These are phyloP conservation scores for Plebejus anna DNA, from an alignment of 2,888 invertebrate species.

Conservation along the genomic window DNA sequence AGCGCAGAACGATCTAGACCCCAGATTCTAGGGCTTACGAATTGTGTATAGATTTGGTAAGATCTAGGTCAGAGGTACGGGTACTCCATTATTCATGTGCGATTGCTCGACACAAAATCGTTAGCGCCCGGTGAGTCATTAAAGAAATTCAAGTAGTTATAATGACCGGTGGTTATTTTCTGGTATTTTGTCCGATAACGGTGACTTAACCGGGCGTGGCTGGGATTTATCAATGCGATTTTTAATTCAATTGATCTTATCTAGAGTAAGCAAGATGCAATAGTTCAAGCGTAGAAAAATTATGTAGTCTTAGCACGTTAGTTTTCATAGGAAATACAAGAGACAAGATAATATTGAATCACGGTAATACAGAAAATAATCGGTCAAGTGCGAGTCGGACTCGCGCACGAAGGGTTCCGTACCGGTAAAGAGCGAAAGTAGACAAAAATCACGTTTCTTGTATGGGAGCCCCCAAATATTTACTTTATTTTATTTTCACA, in stretches of 20 bases:
- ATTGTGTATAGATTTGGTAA: constrained; percentile 38
- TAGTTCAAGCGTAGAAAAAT: background rate
- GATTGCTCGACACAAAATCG: constrained; percentile 70
- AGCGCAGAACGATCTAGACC: constrained; percentile 39
- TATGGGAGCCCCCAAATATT: too few species aligned
- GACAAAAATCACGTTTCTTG: too few species aligned
- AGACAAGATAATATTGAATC: too few species aligned
- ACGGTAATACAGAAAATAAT: too few species aligned
- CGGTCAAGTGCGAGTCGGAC: too few species aligned
- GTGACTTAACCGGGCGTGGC: constrained; percentile 36
- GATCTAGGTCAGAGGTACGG: constrained; percentile 63
- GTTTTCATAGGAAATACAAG: too few species aligned
- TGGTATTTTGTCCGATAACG: constrained; percentile 40
- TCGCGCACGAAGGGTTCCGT: too few species aligned
- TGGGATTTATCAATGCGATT: constrained; percentile 16
- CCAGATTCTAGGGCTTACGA: constrained; percentile 39
- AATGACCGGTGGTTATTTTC: constrained; percentile 40
- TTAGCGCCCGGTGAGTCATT: constrained; percentile 69
- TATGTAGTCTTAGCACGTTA: too few species aligned
- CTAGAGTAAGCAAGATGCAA: background rate
- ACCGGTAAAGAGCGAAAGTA: too few species aligned
- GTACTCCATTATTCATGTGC: constrained; percentile 70
- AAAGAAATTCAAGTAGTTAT: constrained; percentile 50
- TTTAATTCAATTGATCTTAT: background rate
- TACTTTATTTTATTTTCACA: too few species aligned